phyloP scores from a whole-genome alignment of 2,113 vertebrate species.

The Cavia aperea region DNA sequence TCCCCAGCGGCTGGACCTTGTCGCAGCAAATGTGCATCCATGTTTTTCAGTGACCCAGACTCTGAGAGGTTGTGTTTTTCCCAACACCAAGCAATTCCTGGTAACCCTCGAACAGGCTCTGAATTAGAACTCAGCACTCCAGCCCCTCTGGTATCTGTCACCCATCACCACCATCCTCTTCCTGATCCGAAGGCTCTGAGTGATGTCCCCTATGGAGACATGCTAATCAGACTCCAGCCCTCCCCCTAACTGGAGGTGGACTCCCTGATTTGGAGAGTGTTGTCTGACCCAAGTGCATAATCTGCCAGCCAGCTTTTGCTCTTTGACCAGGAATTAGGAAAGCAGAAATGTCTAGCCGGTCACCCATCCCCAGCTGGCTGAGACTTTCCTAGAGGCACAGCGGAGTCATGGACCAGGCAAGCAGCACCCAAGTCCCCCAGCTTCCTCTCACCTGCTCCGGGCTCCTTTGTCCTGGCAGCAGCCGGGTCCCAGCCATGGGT shows the following conservation, averaged over 20 bases:
- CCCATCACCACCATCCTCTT: neutral
- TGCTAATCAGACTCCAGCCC: neutral
- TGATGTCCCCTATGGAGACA: neutral
- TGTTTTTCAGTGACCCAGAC: neutral
- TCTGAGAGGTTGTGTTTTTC: fast-evolving
- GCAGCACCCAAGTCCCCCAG: neutral
- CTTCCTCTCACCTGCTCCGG: conserved; percentile 39
- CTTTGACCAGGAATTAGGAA: conserved; percentile 4
- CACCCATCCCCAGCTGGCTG: neutral
- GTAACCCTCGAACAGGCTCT: neutral
- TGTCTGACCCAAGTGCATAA: neutral
- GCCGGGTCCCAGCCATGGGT: neutral
- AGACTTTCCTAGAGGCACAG: fast-evolving
- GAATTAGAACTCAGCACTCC: neutral
- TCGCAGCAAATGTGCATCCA: neutral
- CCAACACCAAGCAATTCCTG: neutral
- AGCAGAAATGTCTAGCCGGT: neutral
- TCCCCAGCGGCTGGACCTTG: neutral
- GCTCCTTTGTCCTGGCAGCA: conserved; percentile 52
- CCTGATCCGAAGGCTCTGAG: neutral
- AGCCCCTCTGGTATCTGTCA: neutral
- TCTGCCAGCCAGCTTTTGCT: neutral
- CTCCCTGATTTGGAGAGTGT: neutral
- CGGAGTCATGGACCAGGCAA: neutral
- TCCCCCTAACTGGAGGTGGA: neutral